Evolutionary conservation across 1,140 invertebrate genomes (phyloP), one percentile per base, ranked within the genome.

Genomic region (Drosophila bocqueti): DNA sequence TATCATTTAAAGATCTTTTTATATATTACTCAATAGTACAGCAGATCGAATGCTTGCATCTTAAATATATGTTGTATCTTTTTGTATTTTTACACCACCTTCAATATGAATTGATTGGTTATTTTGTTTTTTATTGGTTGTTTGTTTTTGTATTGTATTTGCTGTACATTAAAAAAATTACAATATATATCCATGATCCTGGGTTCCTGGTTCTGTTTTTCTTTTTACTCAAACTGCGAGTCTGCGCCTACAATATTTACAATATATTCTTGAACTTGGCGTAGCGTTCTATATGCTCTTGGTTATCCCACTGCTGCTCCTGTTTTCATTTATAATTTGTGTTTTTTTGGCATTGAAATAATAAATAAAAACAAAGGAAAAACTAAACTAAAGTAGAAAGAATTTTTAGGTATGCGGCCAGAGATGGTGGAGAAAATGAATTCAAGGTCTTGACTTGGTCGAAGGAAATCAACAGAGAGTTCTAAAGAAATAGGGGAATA

Each of bases 11-110:
- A 74, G 79, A 73, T 85, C 54, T 38, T 38, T 76, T 79, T 80
- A 65, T 66, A 61, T 77, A 65, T 83, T 83, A 81, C 45, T 87
- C 71, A 85, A 87, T 83, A 83, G 71, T 85, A 85, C 79, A 85
- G 80, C 63, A 84, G 46, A 69, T 60, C 50, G 68, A 71, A 69
- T 45, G 43, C 36, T 61, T 52, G 58, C 65, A 65, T 69, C 73
- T 87, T 76, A 85, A 72, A 60, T 63, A 52, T 80, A 46, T 50
- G 15, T 47, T 50, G 15, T 47, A 50, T 9, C 26, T 31, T 52
- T 21, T 46, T 47, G 15, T 55, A 8, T 60, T 64, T 58, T 76
- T 79, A 50, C 43, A 63, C 46, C 49, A 15, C 50, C 29, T 79
- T 62, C 77, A 43, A 63, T 43, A 38, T 69, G 29, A 34, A 40